A percentile compares a stretch with the other conserved stretches of the same genome.
These are phyloP conservation scores for Tridacna gigas DNA, from an alignment of 2,888 invertebrate species.

Conservation along the genomic window DNA sequence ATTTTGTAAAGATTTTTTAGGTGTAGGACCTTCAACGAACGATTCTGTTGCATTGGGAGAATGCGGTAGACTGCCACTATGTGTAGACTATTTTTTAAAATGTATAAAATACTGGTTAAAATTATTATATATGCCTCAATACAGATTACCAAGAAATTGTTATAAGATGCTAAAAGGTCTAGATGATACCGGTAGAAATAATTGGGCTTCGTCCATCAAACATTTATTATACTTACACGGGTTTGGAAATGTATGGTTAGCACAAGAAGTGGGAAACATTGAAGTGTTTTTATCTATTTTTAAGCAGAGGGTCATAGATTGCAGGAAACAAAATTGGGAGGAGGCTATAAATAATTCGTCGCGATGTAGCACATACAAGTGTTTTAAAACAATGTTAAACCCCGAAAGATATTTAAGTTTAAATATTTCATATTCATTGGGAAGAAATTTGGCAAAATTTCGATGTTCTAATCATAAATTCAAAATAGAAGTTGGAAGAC, in stretches of 20 bases:
- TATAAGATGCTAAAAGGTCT: conserved; percentile 31
- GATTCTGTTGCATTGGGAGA: too few relatives aligned
- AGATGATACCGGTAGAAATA: conserved; percentile 17
- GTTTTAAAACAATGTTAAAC: background rate
- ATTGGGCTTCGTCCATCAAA: background rate
- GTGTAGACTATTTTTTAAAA: background rate
- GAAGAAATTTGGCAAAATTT: background rate
- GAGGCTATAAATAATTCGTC: background rate
- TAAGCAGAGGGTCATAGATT: background rate
- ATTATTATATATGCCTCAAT: conserved; percentile 23
- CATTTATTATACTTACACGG: background rate
- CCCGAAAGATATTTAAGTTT: background rate
- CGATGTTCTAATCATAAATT: conserved; percentile 5
- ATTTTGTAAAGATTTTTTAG: conserved; percentile 7
- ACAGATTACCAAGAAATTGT: conserved; percentile 26
- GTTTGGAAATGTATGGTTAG: background rate
- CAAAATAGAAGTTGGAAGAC: background rate
- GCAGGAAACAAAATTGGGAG: background rate
- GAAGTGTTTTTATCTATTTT: background rate
- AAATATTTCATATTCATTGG: background rate
- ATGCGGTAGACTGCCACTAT: conserved; percentile 3
- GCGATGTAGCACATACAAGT: background rate
- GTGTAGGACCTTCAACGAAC: background rate
- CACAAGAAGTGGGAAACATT: background rate
- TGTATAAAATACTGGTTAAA: conserved; percentile 39